These are phyloP conservation scores for Petaurus breviceps DNA, from an alignment of 2,113 vertebrate species.

Conservation along the genomic window DNA sequence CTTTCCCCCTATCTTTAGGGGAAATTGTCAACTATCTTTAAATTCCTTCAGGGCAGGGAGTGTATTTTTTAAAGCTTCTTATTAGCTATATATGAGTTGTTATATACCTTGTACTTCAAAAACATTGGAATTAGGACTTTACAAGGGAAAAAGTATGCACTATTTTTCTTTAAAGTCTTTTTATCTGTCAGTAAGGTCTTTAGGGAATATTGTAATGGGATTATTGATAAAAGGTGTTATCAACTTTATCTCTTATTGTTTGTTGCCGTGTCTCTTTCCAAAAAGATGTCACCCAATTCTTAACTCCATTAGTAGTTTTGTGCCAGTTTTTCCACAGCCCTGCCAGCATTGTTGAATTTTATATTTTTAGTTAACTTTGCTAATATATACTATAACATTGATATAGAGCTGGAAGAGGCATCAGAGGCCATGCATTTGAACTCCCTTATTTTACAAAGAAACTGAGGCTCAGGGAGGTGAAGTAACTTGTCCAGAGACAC, in stretches of 20 bases:
- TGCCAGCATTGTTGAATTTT: background rate
- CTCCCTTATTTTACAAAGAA: background rate
- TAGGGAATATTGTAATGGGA: background rate
- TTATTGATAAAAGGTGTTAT: background rate
- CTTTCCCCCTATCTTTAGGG: background rate
- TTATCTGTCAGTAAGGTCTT: background rate
- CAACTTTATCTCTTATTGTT: background rate
- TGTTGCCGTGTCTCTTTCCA: background rate
- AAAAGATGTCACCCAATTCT: background rate
- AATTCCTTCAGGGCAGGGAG: background rate
- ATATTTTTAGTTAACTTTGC: background rate
- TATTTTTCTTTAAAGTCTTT: background rate
- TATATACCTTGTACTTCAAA: background rate
- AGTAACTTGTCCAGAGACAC: background rate
- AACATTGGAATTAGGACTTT: background rate
- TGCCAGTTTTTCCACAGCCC: background rate
- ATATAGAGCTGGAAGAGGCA: background rate
- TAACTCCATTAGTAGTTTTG: background rate
- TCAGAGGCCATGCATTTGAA: background rate
- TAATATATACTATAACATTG: background rate
- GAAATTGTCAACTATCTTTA: background rate
- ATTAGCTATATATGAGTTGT: background rate
- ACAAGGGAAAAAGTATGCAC: background rate
- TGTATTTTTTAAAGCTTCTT: background rate
- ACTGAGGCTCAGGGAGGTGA: background rate